These are phyloP conservation scores for Epinephelus fuscoguttatus DNA, from an alignment of 2,113 vertebrate species.

Conservation along the genomic window DNA sequence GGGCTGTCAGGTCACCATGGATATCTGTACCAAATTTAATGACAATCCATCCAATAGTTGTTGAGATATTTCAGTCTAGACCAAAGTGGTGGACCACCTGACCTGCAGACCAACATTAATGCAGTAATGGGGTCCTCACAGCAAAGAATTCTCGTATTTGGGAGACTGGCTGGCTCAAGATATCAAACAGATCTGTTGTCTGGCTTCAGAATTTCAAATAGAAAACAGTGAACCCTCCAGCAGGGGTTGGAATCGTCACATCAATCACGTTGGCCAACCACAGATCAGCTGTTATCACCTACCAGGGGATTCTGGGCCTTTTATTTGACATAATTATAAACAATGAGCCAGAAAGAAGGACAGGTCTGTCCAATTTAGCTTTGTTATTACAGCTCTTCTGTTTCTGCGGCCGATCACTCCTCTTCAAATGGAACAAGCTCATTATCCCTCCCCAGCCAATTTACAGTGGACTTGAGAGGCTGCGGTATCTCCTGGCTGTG, in stretches of 20 bases:
- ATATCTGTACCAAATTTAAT: too few species aligned
- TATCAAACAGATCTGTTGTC: background rate
- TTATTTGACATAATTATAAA: fast-evolving
- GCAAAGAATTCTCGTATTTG: background rate
- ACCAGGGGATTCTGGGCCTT: background rate
- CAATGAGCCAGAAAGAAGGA: background rate
- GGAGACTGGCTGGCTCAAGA: too few species aligned
- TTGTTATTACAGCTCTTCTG: background rate
- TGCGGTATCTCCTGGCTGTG: background rate
- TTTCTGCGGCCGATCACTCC: background rate
- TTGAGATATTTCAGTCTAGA: background rate
- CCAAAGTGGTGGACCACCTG: background rate
- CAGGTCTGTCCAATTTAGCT: constrained; percentile 15
- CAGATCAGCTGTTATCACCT: constrained; percentile 1
- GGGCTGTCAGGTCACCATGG: too few species aligned
- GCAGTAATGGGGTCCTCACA: background rate
- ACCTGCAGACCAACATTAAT: background rate
- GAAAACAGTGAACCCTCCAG: background rate
- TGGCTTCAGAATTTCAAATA: background rate
- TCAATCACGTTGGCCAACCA: background rate
- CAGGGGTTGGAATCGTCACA: background rate
- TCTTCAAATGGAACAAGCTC: constrained; percentile 15
- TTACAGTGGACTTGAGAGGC: constrained; percentile 14
- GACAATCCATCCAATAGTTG: too few species aligned
- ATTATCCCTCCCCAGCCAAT: constrained; percentile 43